A percentile compares a stretch with the other conserved stretches of the same genome.
phyloP scores from a whole-genome alignment of 2,888 invertebrate genomes.

The Perdita meconis region DNA sequence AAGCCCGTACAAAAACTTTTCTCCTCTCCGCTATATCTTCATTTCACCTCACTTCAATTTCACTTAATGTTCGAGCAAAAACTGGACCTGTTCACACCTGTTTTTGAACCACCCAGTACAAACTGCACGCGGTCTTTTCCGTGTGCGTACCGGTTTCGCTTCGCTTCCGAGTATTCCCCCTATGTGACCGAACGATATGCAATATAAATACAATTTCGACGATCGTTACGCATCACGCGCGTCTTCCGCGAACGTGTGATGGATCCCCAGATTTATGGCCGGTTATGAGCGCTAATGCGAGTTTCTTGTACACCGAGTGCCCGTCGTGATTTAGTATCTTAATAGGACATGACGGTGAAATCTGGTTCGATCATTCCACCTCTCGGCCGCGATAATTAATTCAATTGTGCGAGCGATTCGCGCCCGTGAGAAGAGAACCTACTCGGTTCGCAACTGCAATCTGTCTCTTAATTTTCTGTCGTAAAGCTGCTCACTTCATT shows the following conservation, averaged over 20 bases:
- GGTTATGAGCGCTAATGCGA: constrained; percentile 65
- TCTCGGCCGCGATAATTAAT: constrained; percentile 60
- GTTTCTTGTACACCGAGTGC: constrained; percentile 62
- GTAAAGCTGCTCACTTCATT: neutral
- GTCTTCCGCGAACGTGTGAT: constrained; percentile 32
- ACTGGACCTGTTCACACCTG: neutral
- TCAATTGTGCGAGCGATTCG: constrained; percentile 52
- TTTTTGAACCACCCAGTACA: constrained; percentile 4
- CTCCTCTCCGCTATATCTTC: too few species aligned
- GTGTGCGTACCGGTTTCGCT: constrained; percentile 5
- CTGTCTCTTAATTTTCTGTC: constrained; percentile 18
- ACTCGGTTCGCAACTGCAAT: constrained; percentile 22
- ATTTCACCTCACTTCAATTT: too few species aligned
- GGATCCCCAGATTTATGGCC: constrained; percentile 60
- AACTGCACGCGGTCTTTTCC: neutral
- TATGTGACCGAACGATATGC: constrained; percentile 16
- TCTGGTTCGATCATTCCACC: constrained; percentile 57
- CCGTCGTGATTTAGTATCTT: constrained; percentile 65
- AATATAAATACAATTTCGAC: constrained; percentile 37
- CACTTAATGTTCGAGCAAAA: too few species aligned
- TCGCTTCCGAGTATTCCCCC: constrained; percentile 18
- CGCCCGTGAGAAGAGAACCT: neutral
- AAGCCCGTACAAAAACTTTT: too few species aligned
- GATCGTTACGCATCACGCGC: constrained; percentile 34
- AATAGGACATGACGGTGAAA: constrained; percentile 64